A percentile compares a stretch with the other conserved stretches of the same genome.
Evolutionary conservation across 2,888 invertebrate species (phyloP).

Genomic region (Spilarctia lutea): DNA sequence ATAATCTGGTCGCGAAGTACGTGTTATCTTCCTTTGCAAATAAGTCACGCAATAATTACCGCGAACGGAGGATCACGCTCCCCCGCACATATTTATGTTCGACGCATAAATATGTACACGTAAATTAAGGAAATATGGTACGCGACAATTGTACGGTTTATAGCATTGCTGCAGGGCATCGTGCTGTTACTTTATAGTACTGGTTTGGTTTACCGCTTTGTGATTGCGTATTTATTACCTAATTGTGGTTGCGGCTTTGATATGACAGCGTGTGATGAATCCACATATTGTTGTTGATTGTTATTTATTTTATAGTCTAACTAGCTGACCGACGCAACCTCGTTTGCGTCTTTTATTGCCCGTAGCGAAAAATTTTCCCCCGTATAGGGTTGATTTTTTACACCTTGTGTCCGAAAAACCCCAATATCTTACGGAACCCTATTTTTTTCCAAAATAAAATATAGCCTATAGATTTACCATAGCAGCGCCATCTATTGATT

Average conservation of each 20-base stretch:
- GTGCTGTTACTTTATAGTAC: conserved; percentile 50
- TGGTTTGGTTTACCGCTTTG: conserved; percentile 46
- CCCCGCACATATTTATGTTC: conserved; percentile 80
- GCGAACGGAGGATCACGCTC: conserved; percentile 78
- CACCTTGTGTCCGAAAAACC: too few species aligned
- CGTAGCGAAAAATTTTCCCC: too few species aligned
- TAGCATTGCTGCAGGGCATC: conserved; percentile 67
- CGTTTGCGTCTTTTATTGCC: too few species aligned
- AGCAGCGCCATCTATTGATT: too few species aligned
- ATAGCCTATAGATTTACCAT: too few species aligned
- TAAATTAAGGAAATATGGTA: conserved; percentile 69
- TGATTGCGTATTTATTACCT: conserved; percentile 14
- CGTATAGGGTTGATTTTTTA: too few species aligned
- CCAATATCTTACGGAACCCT: too few species aligned
- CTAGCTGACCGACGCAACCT: too few species aligned
- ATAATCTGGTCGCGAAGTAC: conserved; percentile 69
- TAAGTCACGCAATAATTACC: conserved; percentile 86
- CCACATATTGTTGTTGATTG: neutral
- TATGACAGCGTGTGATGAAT: neutral
- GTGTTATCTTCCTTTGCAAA: conserved; percentile 84
- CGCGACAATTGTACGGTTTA: conserved; percentile 72
- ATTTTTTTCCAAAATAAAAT: too few species aligned
- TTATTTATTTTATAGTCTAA: neutral
- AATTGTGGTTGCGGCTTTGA: neutral
- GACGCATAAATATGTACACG: conserved; percentile 70